Base-by-base conservation (phyloP, 1,140 invertebrate genomes). In the Pentalonia nigronervosa region DNA sequence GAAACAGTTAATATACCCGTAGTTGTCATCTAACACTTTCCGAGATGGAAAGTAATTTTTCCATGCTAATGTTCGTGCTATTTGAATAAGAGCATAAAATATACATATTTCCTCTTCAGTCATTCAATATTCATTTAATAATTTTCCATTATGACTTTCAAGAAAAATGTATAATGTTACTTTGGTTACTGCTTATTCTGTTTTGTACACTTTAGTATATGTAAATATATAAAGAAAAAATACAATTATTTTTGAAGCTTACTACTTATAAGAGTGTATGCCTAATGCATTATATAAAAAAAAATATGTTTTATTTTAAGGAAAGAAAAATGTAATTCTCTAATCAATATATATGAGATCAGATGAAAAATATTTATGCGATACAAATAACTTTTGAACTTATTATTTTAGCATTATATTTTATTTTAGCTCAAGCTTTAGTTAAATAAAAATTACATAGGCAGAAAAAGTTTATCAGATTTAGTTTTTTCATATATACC, bases 91-190 rank as follows among this genome's bases (percentile, higher is more conserved):
- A 50, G 4, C 47, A 34, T 50, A n/a, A 76, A 17, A 30, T 34
- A 88, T n/a, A 88, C 84, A 4, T 30, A 87, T 87, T 87, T 87
- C 84, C 45, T 87, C 48, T 87, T 87, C 30, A n/a, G 84, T 30
- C 45, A n/a, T 30, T 87, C 45, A 47, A 87, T 45, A 47, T 47
- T 87, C 6, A n/a, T n/a, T 87, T 47, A 47, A 30, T 87, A 1
- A n/a, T n/a, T 87, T 47, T 9, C 23, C 86, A 50, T 14, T 50
- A 53, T 34, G 36, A 47, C 7, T 86, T 86, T 14, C 45, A 14
- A 76, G 45, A 47, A n/a, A 86, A 86, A 86, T 30, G 30, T 45
- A 86, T 86, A 7, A 47, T 45, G 6, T 47, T 67, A n/a, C 2
- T 81, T 20, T 20, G 20, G n/a, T 81, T 81, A 20, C 6, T 60